Evolutionary conservation across 2,888 invertebrate species (phyloP).

Genomic region (Dryobotodes eremita): DNA sequence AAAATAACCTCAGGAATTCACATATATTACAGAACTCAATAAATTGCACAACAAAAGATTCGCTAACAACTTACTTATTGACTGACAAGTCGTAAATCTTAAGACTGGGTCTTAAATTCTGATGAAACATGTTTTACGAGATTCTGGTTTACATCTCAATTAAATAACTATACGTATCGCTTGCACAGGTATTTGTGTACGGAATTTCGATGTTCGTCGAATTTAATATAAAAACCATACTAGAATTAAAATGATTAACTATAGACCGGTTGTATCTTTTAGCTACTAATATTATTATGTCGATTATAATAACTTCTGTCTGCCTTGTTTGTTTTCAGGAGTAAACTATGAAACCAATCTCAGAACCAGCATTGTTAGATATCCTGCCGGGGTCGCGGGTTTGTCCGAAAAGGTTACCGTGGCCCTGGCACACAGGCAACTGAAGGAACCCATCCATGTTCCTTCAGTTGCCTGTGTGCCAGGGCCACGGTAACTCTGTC

Average conservation of each 20-base stretch:
- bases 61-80: slow-evolving; percentile 41
- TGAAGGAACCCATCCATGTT: no score
- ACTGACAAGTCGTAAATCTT: slow-evolving; percentile 49
- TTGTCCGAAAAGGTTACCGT: no score
- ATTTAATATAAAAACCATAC: slow-evolving; percentile 9
- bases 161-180: slow-evolving; percentile 35
- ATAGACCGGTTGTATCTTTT: background rate
- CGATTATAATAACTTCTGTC: background rate
- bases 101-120: slow-evolving; percentile 19
- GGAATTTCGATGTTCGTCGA: slow-evolving; percentile 23
- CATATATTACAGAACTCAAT: background rate
- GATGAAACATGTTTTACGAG: slow-evolving; percentile 58
- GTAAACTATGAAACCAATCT: background rate
- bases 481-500: no score
- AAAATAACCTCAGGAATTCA: slow-evolving; percentile 1
- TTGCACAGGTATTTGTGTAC: slow-evolving; percentile 24
- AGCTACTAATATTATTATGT: background rate
- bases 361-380: background rate
- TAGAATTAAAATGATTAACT: background rate
- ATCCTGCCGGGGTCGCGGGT: no score
- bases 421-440: no score
- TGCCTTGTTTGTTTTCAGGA: background rate
- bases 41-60: slow-evolving; percentile 46
- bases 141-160: slow-evolving; percentile 58
- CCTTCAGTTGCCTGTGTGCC: no score